phyloP scores from a whole-genome alignment of 2,797 vertebrate species.

The Poeciliopsis infans region DNA sequence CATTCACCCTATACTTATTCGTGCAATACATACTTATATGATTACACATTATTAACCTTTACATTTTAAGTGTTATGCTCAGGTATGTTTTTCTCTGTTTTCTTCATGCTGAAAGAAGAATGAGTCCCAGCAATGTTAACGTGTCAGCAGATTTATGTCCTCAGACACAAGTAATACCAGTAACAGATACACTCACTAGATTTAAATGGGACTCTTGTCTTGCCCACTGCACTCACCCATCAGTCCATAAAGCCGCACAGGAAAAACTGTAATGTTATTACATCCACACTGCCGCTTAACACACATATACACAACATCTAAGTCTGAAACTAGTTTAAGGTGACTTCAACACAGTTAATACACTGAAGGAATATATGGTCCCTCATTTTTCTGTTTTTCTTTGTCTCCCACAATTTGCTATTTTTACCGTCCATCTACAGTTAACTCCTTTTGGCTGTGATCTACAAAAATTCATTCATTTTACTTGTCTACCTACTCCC shows the following conservation, averaged over 20 bases:
- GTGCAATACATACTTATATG: neutral
- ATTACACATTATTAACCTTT: neutral
- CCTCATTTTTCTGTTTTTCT: neutral
- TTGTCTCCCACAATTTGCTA: slow-evolving; percentile 25
- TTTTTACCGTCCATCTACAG: slow-evolving; percentile 27
- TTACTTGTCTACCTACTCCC: slow-evolving; percentile 39
- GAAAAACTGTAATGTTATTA: slow-evolving; percentile 90
- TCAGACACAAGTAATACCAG: slow-evolving; percentile 6
- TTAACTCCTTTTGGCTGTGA: slow-evolving; percentile 28
- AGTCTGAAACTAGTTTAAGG: slow-evolving; percentile 83
- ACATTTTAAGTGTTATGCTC: neutral
- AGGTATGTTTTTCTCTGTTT: neutral
- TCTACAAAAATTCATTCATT: slow-evolving; percentile 48
- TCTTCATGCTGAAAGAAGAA: neutral
- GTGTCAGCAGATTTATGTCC: slow-evolving; percentile 11
- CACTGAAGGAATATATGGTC: slow-evolving; percentile 62
- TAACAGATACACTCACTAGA: slow-evolving; percentile 19
- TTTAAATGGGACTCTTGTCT: slow-evolving; percentile 92
- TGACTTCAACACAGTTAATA: slow-evolving; percentile 68
- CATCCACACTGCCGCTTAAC: slow-evolving; percentile 84
- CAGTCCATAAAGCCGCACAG: slow-evolving; percentile 88
- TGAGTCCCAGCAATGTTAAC: neutral
- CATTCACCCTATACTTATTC: neutral
- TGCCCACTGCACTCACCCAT: slow-evolving; percentile 88
- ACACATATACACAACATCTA: slow-evolving; percentile 24